phyloP scores from a whole-genome alignment of 1,140 invertebrate species.

The Drosophila azteca region DNA sequence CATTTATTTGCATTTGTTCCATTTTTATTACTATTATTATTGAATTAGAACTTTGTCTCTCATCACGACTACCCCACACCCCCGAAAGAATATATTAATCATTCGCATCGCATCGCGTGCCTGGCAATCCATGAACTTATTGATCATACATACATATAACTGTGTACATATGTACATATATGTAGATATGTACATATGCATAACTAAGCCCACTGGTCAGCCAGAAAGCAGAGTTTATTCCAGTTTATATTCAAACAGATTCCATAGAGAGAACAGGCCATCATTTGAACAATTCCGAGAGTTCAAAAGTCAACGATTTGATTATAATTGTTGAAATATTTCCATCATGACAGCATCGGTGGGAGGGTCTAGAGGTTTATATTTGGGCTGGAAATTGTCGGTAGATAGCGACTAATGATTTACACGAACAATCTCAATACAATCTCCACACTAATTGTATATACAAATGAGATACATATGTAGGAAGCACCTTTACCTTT shows the following conservation, averaged over 20 bases:
- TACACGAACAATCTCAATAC: too few relatives aligned
- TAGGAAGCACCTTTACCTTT: too few relatives aligned
- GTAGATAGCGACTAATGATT: too few relatives aligned
- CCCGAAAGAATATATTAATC: constrained; percentile 17
- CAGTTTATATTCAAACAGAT: not conserved
- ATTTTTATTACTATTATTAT: constrained; percentile 6
- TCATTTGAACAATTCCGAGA: constrained; percentile 53
- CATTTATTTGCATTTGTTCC: not conserved
- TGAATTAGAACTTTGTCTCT: constrained; percentile 9
- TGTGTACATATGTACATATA: too few relatives aligned
- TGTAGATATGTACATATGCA: too few relatives aligned
- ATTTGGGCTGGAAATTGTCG: too few relatives aligned
- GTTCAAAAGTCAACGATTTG: constrained; percentile 67
- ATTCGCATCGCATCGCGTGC: constrained; percentile 16
- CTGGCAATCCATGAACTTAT: constrained; percentile 17
- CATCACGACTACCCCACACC: not conserved
- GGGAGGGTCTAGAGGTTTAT: too few relatives aligned
- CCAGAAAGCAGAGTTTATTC: too few relatives aligned
- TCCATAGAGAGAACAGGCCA: constrained; percentile 10
- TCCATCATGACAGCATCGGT: too few relatives aligned
- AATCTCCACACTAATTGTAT: too few relatives aligned
- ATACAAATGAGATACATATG: too few relatives aligned
- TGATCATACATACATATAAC: constrained; percentile 29
- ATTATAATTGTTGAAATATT: constrained; percentile 46
- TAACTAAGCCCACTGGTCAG: too few relatives aligned